Evolutionary conservation across 2,113 vertebrate genomes (phyloP).

Genomic region (Triplophysa dalaica): DNA sequence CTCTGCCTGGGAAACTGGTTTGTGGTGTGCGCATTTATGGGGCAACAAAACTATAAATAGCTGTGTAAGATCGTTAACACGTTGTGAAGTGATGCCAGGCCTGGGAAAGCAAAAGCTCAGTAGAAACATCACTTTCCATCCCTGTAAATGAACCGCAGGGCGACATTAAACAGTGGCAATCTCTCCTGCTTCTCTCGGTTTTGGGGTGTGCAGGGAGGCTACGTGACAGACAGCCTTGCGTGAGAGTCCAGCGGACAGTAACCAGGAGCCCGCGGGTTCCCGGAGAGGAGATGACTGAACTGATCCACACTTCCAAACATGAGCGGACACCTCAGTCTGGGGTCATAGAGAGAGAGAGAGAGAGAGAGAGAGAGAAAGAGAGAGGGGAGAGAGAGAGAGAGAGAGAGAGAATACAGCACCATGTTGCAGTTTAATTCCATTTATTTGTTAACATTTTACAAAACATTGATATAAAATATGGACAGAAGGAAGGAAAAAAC

Average conservation of each 20-base stretch:
- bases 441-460: no score
- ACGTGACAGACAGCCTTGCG: slow-evolving; percentile 40
- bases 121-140: not conserved
- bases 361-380: not conserved
- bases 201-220: not conserved
- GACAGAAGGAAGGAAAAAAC: no score
- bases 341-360: slow-evolving; percentile 15
- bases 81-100: slow-evolving; percentile 11
- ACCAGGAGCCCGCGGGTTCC: slow-evolving; percentile 36
- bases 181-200: not conserved
- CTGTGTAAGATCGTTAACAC: slow-evolving; percentile 14
- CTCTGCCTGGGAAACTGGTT: slow-evolving; percentile 14
- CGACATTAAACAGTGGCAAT: not conserved
- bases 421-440: no score
- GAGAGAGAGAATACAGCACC: no score
- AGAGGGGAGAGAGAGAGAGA: no score
- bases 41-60: slow-evolving; percentile 32
- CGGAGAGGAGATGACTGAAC: slow-evolving; percentile 37
- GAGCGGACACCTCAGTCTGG: slow-evolving; percentile 46
- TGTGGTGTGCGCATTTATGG: slow-evolving; percentile 12
- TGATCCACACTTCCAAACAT: slow-evolving; percentile 39
- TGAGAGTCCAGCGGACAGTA: slow-evolving; percentile 41
- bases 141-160: slow-evolving; percentile 4
- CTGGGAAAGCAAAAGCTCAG: not conserved
- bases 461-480: no score